These are phyloP conservation scores for Palythoa heliodiscus DNA, from an alignment of 92 coral and sea anemone species.

Conservation along the genomic window DNA sequence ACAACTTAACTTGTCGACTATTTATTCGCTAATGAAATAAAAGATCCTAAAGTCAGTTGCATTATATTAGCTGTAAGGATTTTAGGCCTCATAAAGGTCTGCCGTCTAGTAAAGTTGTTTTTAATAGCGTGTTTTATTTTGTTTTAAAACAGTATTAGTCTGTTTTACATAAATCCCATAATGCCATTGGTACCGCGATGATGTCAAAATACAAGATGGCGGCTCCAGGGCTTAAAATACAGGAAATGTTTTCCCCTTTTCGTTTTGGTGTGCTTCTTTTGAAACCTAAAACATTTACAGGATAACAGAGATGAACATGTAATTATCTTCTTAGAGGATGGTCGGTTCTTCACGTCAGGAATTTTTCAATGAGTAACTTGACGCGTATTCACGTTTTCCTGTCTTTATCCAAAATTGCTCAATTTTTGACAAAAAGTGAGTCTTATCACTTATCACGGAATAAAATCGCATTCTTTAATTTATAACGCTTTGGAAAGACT, in stretches of 20 bases:
- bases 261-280: neutral
- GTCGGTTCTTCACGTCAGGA: no score
- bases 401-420: no score
- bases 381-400: neutral
- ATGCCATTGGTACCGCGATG: no score
- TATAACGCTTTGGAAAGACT: neutral
- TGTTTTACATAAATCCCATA: no score
- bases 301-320: neutral
- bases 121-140: no score
- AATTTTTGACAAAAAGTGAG: neutral
- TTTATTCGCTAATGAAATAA: no score
- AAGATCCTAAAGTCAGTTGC: no score
- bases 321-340: neutral
- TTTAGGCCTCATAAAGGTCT: no score
- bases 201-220: neutral
- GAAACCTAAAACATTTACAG: neutral
- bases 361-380: neutral
- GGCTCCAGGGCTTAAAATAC: neutral
- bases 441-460: neutral
- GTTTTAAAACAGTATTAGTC: no score
- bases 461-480: slow-evolving; percentile 6
- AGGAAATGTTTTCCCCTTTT: neutral
- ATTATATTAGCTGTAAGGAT: no score
- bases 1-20: no score
- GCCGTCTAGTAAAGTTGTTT: no score